A percentile compares a stretch with the other conserved stretches of the same genome.
Evolutionary conservation across 2,113 vertebrate genomes (phyloP).

Genomic region (Solenodon paradoxus): DNA sequence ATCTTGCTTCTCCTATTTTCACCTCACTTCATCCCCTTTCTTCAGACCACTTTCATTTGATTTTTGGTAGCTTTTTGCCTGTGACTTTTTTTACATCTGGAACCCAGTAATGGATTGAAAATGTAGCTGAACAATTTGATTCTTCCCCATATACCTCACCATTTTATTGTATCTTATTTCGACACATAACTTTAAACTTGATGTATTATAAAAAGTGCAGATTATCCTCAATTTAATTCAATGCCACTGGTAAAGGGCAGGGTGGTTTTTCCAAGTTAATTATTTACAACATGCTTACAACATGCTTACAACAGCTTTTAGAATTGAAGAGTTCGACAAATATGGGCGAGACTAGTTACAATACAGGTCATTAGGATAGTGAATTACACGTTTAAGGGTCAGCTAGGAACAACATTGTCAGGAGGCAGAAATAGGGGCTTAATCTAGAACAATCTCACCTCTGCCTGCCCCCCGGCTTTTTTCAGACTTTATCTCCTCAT

Average conservation of each 20-base stretch:
- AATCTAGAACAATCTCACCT: not conserved
- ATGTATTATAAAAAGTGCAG: not conserved
- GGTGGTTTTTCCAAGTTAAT: slow-evolving; percentile 9
- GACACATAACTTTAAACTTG: not conserved
- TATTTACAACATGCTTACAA: no score
- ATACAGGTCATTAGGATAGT: not conserved
- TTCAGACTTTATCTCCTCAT: no score
- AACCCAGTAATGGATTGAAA: not conserved
- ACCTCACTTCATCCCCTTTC: not conserved
- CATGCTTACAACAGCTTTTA: not conserved
- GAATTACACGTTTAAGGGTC: not conserved
- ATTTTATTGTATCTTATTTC: not conserved
- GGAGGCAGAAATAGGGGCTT: not conserved
- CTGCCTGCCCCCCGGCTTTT: not conserved
- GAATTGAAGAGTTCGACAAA: not conserved
- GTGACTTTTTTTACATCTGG: not conserved
- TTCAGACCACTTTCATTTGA: not conserved
- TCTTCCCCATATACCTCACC: not conserved
- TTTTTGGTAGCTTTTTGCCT: not conserved
- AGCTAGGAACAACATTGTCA: not conserved
- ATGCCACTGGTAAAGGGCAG: slow-evolving; percentile 5
- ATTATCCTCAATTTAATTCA: not conserved
- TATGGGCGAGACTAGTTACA: not conserved
- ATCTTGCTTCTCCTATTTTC: not conserved
- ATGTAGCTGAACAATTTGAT: not conserved